These are phyloP conservation scores for Pachycephus smyrnensis DNA, from an alignment of 2,888 invertebrate species.

Conservation along the genomic window DNA sequence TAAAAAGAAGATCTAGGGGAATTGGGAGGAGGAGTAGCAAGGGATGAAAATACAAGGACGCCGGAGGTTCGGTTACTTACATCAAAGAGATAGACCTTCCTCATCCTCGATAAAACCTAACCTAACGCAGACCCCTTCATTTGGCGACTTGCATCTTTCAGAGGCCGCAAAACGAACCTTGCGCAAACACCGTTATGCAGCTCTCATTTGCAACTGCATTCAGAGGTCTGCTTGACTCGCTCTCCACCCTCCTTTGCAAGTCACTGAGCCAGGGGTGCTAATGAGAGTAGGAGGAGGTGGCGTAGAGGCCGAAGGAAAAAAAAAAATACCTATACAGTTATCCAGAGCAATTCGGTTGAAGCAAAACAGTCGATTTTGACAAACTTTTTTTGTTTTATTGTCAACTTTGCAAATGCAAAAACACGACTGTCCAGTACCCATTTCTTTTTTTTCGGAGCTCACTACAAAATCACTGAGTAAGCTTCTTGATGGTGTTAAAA, in stretches of 20 bases:
- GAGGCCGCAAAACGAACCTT: slow-evolving; percentile 22
- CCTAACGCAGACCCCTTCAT: slow-evolving; percentile 36
- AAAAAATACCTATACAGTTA: slow-evolving; percentile 12
- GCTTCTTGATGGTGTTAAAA: too few species aligned
- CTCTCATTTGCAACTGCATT: slow-evolving; percentile 52
- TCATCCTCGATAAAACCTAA: slow-evolving; percentile 20
- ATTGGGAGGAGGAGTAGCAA: too few species aligned
- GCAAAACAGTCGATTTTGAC: too few species aligned
- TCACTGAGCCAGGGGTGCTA: slow-evolving; percentile 33
- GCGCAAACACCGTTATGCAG: slow-evolving; percentile 20
- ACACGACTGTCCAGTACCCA: too few species aligned
- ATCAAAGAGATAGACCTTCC: slow-evolving; percentile 26
- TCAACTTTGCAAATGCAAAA: too few species aligned
- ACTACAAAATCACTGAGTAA: too few species aligned
- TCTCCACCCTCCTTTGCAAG: slow-evolving; percentile 22
- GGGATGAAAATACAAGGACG: too few species aligned
- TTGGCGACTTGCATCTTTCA: slow-evolving; percentile 49
- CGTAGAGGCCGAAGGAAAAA: slow-evolving; percentile 32
- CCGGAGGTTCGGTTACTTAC: slow-evolving; percentile 11
- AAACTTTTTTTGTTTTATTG: too few species aligned
- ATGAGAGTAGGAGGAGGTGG: slow-evolving; percentile 34
- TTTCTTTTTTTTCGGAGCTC: too few species aligned
- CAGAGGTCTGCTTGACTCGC: slow-evolving; percentile 26
- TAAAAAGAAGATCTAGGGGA: too few species aligned
- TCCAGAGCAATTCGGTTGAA: too few species aligned